Base-by-base conservation (phyloP, 2,888 invertebrate genomes). In the Cantharis rustica region DNA sequence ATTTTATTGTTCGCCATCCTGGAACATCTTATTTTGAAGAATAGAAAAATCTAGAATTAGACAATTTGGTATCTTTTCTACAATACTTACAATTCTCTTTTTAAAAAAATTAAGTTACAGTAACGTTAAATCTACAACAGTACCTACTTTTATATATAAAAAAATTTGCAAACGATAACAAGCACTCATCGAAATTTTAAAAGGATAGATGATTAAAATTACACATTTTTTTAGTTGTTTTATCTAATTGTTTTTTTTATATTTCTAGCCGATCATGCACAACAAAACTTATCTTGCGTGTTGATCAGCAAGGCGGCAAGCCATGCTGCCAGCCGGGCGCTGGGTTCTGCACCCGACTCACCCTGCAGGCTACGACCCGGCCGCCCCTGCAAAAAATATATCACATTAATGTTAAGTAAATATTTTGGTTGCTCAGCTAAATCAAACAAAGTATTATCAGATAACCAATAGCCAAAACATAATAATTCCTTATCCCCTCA, bases 281-380 rank as follows among this genome's bases (percentile, higher is more conserved):
- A 78, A 79, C 75, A 80, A 75, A 81, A 78, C 78, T 47, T 47
- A 62, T 68, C 47, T 20, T 76, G 76, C 71, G 76, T 79, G 78
- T 77, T 79, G 78, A 76, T 77, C 76, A 79, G 80, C 69, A 26
- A 71, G 63, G 82, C 81, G 83, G 82, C 82, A 81, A 82, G 80
- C 82, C 71, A 71, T 80, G 80, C 78, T 80, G 79, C 83, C 82
- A 84, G 86, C 84, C 87, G 86, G 86, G 86, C 85, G 88, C 85
- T 88, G 88, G 87, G 87, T 88, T 87, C 88, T 84, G 84, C 87
- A 82, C 86, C 86, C 87, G 87, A 83, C 90, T 89, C 90, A 90
- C 90, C 90, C 90, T 90, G 90, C 90, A 90, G 90, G 90, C 90
- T 90, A 88, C 89, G 90, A 90, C 90, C 90, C 90, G 89, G 89